Evolutionary conservation across 1,140 invertebrate genomes (phyloP).

Genomic region (Formica exsecta): DNA sequence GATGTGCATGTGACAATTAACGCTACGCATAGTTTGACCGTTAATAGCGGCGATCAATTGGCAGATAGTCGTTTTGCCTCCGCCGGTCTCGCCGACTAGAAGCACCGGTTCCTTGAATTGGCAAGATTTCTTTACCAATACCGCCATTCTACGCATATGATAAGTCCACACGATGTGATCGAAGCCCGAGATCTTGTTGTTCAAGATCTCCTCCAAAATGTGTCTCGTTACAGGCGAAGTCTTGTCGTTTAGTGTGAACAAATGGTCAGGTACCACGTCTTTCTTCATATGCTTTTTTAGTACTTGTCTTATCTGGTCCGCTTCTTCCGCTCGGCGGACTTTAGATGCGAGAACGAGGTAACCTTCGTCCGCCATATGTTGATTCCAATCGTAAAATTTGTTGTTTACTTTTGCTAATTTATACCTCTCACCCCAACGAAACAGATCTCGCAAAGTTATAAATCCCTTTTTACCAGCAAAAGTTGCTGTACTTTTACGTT

Average conservation of each 20-base stretch:
- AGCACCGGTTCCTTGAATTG: conserved; percentile 97
- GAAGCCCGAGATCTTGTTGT: conserved; percentile 88
- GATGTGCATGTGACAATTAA: conserved; percentile 99
- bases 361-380: conserved; percentile 98
- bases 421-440: conserved; percentile 99
- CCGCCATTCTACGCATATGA: conserved; percentile 95
- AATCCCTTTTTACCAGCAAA: conserved; percentile 97
- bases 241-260: conserved; percentile 92
- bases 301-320: conserved; percentile 91
- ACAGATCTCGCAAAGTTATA: conserved; percentile 97
- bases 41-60: conserved; percentile 93
- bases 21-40: conserved; percentile 88
- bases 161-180: conserved; percentile 97
- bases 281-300: conserved; percentile 95
- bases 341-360: conserved; percentile 97
- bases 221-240: conserved; percentile 92
- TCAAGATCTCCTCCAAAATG: conserved; percentile 90
- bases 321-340: conserved; percentile 94
- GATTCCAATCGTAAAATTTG: conserved; percentile 97
- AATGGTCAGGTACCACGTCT: conserved; percentile 90
- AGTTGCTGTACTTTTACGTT: conserved; percentile 94
- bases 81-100: conserved; percentile 98
- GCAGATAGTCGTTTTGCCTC: conserved; percentile 99
- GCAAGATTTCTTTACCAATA: conserved; percentile 96
- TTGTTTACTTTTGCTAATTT: conserved; percentile 89